Evolutionary conservation across 2,797 vertebrate genomes (phyloP).

Genomic region (Sebastes matsubarae): DNA sequence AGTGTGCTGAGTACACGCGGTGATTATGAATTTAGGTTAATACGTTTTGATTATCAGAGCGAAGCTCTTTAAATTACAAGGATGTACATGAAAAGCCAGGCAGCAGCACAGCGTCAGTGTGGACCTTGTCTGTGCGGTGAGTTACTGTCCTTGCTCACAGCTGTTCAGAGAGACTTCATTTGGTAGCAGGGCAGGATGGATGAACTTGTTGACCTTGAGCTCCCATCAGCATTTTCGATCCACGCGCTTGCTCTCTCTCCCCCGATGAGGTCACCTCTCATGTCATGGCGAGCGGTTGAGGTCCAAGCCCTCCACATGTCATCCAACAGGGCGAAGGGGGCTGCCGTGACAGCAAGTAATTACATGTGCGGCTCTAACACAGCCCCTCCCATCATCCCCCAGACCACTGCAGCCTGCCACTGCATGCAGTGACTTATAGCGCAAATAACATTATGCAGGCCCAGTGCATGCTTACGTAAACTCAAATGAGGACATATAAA

Average conservation of each 20-base stretch:
- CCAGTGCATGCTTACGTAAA: slow-evolving; percentile 20
- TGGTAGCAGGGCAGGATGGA: slow-evolving; percentile 55
- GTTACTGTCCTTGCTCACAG: slow-evolving; percentile 68
- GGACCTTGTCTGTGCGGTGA: slow-evolving; percentile 43
- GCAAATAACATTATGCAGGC: slow-evolving; percentile 1
- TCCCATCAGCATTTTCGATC: slow-evolving; percentile 73
- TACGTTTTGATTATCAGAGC: slow-evolving; percentile 52
- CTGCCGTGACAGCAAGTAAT: slow-evolving; percentile 65
- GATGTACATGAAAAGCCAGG: slow-evolving; percentile 30
- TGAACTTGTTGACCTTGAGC: slow-evolving; percentile 72
- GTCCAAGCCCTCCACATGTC: slow-evolving; percentile 54
- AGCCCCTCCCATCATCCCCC: slow-evolving; percentile 14
- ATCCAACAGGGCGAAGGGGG: slow-evolving; percentile 64
- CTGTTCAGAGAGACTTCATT: slow-evolving; percentile 64
- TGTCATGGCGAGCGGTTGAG: slow-evolving; percentile 57
- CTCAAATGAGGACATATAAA: background rate
- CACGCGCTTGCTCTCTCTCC: slow-evolving; percentile 23
- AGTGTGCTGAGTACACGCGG: background rate
- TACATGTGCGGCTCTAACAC: slow-evolving; percentile 40
- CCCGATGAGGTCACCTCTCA: slow-evolving; percentile 69
- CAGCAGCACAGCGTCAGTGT: slow-evolving; percentile 5
- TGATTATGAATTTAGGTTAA: slow-evolving; percentile 60
- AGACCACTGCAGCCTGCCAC: background rate
- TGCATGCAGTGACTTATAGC: slow-evolving; percentile 15
- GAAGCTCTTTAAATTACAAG: slow-evolving; percentile 47